Base-by-base conservation (phyloP, 2,797 vertebrate species). In the Catostomus latipinnis region DNA sequence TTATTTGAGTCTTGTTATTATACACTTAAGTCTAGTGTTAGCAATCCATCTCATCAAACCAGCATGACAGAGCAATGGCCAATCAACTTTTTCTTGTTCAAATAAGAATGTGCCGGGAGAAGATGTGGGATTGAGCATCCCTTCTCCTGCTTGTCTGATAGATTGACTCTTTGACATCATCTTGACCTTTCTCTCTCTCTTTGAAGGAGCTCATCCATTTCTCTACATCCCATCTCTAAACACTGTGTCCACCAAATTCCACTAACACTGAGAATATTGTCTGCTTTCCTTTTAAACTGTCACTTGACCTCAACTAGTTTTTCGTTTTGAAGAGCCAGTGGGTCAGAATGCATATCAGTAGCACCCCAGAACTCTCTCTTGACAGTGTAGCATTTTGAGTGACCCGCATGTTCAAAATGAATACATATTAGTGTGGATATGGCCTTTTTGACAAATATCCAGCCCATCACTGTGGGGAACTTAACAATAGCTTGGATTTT, bases 321-420 rank as follows among this genome's bases (percentile, higher is more conserved):
- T 89, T 91, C 83, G 88, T 83, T 88, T 90, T 82, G 82, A 89
- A 83, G 54, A 79, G 71, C 81, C 86, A 87, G 86, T 83, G 78
- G 81, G 8, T 66, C 71, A 49, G 92, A 91, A 93, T 92, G 92
- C 86, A 90, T 89, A 92, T 89, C 83, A 89, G 89, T 71, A 48
- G 7, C 48, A 56, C 34, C 34, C 34, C 34, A 34, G 34, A 34
- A 34, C 34, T 34, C 34, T 34, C 34, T 34, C 34, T 34, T 34
- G 82, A 78, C 89, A 90, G 48, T 88, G 92, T 91, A 86, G 80
- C 86, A 83, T 90, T 87, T 82, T 90, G 92, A 91, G 90, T 90
- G 88, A 91, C 89, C 89, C 88, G 86, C 80, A 84, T 34, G 79
- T 86, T 88, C 34, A 34, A 34, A 34, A 34, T 61, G 18, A 74